Conservation (phyloP, 2,113 vertebrate species). For the Stercorarius parasiticus region DNA sequence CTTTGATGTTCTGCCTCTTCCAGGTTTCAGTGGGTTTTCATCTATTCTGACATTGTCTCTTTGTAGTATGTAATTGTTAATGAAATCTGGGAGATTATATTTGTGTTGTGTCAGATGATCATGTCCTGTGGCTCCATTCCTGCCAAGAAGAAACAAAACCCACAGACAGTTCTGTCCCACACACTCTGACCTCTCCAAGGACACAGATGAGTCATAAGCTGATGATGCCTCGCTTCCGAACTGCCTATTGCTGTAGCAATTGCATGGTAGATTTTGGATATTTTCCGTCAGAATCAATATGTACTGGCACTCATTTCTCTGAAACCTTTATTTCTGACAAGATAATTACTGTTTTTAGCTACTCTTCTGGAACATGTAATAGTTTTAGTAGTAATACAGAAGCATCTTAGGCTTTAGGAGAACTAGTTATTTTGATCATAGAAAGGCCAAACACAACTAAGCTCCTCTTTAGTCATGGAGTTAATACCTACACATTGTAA, state of each 20-base stretch:
- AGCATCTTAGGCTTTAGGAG: neutral
- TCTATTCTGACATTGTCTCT: conserved; percentile 16
- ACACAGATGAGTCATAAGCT: conserved; percentile 39
- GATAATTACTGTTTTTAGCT: conserved; percentile 4
- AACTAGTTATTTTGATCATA: neutral
- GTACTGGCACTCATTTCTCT: conserved; percentile 2
- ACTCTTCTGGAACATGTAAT: neutral
- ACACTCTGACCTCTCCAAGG: conserved; percentile 52
- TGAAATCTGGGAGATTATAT: neutral
- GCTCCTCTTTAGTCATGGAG: neutral
- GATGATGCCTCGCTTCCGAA: neutral
- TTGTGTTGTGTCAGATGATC: conserved; percentile 9
- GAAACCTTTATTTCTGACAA: conserved; percentile 28
- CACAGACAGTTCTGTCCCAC: conserved; percentile 40
- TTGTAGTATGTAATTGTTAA: conserved; percentile 21
- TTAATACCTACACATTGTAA: neutral
- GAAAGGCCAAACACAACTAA: neutral
- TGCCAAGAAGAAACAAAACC: conserved; percentile 25
- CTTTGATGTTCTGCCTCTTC: neutral
- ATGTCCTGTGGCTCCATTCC: conserved; percentile 23
- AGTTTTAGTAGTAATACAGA: neutral
- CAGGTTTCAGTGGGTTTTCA: neutral
- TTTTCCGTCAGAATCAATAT: conserved; percentile 21
- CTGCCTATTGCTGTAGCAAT: neutral
- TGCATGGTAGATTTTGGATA: neutral